phyloP scores from a whole-genome alignment of 2,113 vertebrate species.

The Mormyrus lacerda region DNA sequence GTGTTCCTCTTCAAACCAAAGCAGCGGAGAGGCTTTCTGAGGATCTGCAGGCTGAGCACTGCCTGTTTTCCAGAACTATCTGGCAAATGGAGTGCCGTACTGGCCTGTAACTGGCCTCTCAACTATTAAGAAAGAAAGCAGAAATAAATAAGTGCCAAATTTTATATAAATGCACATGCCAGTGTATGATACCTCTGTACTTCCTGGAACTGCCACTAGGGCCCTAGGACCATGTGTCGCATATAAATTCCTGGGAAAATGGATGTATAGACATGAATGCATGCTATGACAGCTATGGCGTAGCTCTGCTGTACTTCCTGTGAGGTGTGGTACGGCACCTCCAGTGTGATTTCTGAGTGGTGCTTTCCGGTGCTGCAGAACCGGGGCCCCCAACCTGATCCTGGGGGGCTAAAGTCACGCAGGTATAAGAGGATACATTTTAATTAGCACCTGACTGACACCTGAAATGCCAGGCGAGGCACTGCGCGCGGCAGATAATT shows the following conservation, averaged over 20 bases:
- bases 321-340: background rate
- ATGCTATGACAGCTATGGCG: background rate
- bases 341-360: background rate
- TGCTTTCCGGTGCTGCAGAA: background rate
- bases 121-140: background rate
- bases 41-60: background rate
- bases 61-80: background rate
- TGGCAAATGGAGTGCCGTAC: background rate
- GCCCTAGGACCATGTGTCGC: background rate
- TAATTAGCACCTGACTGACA: constrained; percentile 9
- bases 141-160: background rate
- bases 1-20: background rate
- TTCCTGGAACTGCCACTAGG: background rate
- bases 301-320: background rate
- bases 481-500: background rate
- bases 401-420: background rate
- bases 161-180: background rate
- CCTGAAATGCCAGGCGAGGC: background rate
- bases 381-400: background rate
- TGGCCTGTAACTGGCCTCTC: background rate
- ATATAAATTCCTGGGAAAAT: background rate
- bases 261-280: background rate
- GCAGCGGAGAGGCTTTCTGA: background rate
- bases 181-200: background rate
- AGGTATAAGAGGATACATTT: constrained; percentile 3